Base-by-base conservation (phyloP, 2,797 vertebrate genomes). In the Bryconaethiops microstoma region DNA sequence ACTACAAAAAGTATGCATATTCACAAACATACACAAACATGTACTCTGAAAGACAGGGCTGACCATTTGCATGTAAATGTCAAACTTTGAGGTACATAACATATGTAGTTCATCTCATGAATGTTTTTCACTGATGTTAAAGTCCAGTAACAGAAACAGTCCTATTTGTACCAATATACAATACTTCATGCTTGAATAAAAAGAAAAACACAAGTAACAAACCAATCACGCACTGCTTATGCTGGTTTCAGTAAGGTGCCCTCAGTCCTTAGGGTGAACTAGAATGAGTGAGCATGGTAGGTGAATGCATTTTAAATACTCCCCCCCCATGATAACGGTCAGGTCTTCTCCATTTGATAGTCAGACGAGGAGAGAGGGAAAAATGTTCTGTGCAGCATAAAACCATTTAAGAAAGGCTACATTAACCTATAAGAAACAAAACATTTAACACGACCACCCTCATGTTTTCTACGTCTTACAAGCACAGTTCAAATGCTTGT, bases 21-120 rank as follows among this genome's bases (percentile, higher is more conserved):
- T 23, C 79, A 84, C 70, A 82, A 69, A 84, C 72, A 78, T 78
- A 82, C 77, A 82, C 81, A 60, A 84, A 79, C n/a, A 81, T 17
- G 74, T 78, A 72, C 55, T 68, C 81, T 81, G 75, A 63, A n/a
- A 52, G 21, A 78, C 73, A 62, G 72, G 57, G 48, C 42, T 63
- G 65, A 57, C 76, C 59, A 79, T 45, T 25, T 71, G 52, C 67
- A 67, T 40, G 63, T 74, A 76, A 68, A 74, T 50, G 62, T 76
- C 83, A 78, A 39, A 19, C 25, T 86, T 77, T 80, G 29, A 82
- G 77, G 21, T 79, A 79, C 74, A 39, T 60, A 80, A 76, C 76
- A 77, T 71, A 80, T 71, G 68, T 25, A 62, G 74, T 79, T 76
- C 65, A 80, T 73, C 42, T 76, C 73, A 77, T 83, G 77, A 84